These are phyloP conservation scores for Gasterosteus nipponicus DNA, from an alignment of 2,113 vertebrate species.

Conservation along the genomic window DNA sequence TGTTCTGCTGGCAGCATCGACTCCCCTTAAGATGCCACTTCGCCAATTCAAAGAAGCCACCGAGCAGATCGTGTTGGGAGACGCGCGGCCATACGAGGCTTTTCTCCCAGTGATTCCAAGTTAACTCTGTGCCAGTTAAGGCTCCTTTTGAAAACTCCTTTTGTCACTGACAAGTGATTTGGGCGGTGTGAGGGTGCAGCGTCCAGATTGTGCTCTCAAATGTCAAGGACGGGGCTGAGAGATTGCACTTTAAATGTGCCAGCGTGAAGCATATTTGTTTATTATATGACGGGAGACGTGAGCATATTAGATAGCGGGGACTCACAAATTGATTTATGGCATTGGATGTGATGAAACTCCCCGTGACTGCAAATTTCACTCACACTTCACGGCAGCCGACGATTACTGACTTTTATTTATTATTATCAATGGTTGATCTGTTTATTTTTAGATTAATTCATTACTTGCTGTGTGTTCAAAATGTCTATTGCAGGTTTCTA, in stretches of 20 bases:
- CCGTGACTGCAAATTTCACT: conserved; percentile 29
- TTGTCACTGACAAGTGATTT: conserved; percentile 60
- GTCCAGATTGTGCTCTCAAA: conserved; percentile 40
- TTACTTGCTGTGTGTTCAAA: background rate
- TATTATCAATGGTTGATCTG: background rate
- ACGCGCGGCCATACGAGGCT: conserved; percentile 37
- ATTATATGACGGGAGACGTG: conserved; percentile 16
- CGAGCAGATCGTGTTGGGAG: conserved; percentile 57
- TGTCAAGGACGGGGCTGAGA: conserved; percentile 43
- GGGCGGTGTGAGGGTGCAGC: conserved; percentile 34
- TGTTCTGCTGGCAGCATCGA: conserved; percentile 46
- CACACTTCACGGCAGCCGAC: background rate
- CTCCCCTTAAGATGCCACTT: conserved; percentile 59
- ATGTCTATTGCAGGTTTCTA: background rate
- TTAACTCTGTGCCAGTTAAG: conserved; percentile 63
- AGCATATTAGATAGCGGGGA: conserved; percentile 22
- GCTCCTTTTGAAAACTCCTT: conserved; percentile 58
- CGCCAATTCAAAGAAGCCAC: conserved; percentile 57
- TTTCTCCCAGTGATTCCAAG: conserved; percentile 62
- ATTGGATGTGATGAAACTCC: conserved; percentile 40
- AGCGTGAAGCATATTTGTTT: conserved; percentile 35
- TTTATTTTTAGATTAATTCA: background rate
- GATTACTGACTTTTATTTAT: no score
- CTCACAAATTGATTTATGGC: conserved; percentile 13
- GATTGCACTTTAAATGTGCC: background rate